Evolutionary conservation across 2,797 vertebrate genomes (phyloP).

Genomic region (Gymnocypris eckloni): DNA sequence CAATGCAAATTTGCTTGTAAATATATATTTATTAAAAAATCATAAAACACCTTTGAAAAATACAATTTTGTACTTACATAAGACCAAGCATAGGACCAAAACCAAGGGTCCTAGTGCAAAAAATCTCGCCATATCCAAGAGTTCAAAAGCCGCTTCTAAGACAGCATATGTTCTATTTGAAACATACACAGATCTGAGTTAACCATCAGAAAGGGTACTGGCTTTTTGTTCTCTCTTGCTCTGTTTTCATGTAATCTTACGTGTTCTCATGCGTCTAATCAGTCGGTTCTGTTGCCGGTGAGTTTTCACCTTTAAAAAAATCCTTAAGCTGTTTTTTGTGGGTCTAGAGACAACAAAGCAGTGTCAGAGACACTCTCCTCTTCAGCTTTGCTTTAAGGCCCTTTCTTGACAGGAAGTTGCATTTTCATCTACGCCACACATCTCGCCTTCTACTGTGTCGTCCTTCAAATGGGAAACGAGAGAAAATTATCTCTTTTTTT

Average conservation of each 20-base stretch:
- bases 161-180: conserved; percentile 81
- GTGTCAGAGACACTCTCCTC: conserved; percentile 81
- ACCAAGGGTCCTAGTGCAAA: conserved; percentile 80
- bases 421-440: conserved; percentile 76
- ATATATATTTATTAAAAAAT: neutral
- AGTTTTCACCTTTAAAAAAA: conserved; percentile 66
- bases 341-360: conserved; percentile 72
- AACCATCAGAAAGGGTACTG: conserved; percentile 12
- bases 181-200: conserved; percentile 71
- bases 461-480: conserved; percentile 42
- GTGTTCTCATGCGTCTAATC: conserved; percentile 79
- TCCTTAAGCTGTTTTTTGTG: conserved; percentile 76
- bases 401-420: conserved; percentile 77
- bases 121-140: conserved; percentile 85
- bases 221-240: conserved; percentile 20
- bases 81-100: conserved; percentile 71
- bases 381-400: conserved; percentile 73
- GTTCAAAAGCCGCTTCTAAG: conserved; percentile 72
- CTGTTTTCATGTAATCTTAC: conserved; percentile 66
- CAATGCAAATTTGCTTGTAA: neutral
- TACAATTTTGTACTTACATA: conserved; percentile 71
- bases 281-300: conserved; percentile 82
- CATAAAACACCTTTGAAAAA: neutral
- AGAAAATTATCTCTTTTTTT: conserved; percentile 15
- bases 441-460: conserved; percentile 53